Percentiles rank a stretch among this genome's conserved stretches.
Evolutionary conservation across 2,888 invertebrate species (phyloP).

Genomic region (Antheraea assamensis): DNA sequence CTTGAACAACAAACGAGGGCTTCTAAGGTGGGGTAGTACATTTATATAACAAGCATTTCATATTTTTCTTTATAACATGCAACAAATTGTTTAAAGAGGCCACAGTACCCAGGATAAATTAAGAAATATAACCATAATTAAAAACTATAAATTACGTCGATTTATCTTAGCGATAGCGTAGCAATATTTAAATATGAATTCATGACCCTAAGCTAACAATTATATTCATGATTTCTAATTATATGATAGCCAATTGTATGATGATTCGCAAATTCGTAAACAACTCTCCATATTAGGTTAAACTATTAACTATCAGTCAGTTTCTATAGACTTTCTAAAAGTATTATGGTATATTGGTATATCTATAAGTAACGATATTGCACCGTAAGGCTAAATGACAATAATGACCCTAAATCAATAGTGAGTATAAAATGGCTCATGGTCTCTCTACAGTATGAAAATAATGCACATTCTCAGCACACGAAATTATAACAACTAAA

Average conservation of each 20-base stretch:
- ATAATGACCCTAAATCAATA: background rate
- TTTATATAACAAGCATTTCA: background rate
- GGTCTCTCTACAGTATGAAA: background rate
- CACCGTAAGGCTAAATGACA: background rate
- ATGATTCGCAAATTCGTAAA: too few species aligned
- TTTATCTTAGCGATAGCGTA: background rate
- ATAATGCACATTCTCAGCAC: background rate
- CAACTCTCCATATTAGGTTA: background rate
- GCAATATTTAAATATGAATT: background rate
- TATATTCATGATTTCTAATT: background rate
- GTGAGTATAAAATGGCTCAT: background rate
- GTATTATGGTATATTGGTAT: background rate
- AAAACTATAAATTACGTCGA: background rate
- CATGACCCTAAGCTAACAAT: background rate
- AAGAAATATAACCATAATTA: background rate
- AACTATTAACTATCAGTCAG: background rate
- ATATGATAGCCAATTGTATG: background rate
- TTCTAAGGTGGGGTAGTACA: background rate
- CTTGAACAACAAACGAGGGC: conserved; percentile 1
- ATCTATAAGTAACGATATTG: background rate
- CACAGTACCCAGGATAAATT: background rate
- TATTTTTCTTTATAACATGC: background rate
- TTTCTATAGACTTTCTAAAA: background rate
- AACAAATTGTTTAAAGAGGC: background rate
- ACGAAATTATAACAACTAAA: background rate